phyloP scores from a whole-genome alignment of 2,113 vertebrate genomes.

The Triplophysa siluroides region DNA sequence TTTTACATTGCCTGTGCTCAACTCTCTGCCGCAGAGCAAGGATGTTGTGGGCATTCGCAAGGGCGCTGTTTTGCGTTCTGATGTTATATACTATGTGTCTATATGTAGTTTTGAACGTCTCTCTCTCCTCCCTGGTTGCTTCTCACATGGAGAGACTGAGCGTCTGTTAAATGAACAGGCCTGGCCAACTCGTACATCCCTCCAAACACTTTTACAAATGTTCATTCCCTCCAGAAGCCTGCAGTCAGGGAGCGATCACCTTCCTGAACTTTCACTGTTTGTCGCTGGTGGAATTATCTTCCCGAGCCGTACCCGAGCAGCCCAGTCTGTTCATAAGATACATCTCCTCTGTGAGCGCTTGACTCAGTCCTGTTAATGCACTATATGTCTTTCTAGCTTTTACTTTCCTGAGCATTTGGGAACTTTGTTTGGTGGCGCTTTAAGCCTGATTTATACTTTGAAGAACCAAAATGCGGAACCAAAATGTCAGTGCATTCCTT shows the following conservation, averaged over 20 bases:
- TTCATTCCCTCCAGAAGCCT: neutral
- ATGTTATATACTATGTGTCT: neutral
- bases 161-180: conserved; percentile 4
- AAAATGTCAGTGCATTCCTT: too few relatives aligned
- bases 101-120: neutral
- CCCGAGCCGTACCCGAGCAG: too few relatives aligned
- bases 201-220: neutral
- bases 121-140: neutral
- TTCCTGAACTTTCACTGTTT: neutral
- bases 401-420: too few relatives aligned
- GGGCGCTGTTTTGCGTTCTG: neutral
- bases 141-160: neutral
- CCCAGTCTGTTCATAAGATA: neutral
- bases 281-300: neutral
- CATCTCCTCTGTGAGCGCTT: conserved; percentile 1
- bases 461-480: too few relatives aligned
- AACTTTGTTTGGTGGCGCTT: too few relatives aligned
- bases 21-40: neutral
- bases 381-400: neutral
- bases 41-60: neutral
- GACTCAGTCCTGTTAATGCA: neutral
- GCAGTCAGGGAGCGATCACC: neutral
- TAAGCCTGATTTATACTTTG: too few relatives aligned
- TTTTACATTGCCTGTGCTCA: neutral
- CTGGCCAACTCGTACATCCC: neutral